phyloP scores from a whole-genome alignment of 2,113 vertebrate species.

The Pseudopipra pipra region DNA sequence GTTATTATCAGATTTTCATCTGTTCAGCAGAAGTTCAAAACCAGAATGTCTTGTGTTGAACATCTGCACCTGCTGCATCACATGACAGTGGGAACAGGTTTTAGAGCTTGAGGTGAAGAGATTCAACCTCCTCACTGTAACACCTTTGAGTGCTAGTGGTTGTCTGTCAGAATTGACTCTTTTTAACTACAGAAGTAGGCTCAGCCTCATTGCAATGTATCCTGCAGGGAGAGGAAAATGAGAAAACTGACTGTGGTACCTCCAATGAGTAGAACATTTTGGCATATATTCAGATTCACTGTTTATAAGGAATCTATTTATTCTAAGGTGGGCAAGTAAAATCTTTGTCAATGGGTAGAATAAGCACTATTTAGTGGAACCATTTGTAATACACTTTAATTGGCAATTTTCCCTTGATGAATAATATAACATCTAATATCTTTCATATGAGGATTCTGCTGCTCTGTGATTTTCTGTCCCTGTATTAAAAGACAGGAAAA shows the following conservation, averaged over 20 bases:
- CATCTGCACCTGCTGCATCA: neutral
- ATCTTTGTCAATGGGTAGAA: neutral
- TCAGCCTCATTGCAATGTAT: neutral
- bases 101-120: neutral
- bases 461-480: neutral
- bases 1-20: neutral
- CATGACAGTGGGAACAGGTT: accelerated
- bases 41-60: neutral
- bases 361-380: neutral
- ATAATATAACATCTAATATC: neutral
- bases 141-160: neutral
- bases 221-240: neutral
- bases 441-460: neutral
- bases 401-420: neutral
- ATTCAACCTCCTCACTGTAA: neutral
- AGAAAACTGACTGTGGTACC: neutral
- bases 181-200: neutral
- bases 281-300: neutral
- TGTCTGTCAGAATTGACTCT: neutral
- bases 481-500: neutral
- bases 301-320: neutral
- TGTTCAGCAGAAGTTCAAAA: neutral
- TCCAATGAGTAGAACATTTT: neutral
- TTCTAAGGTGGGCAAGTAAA: neutral
- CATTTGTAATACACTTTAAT: conserved; percentile 17